Conservation (phyloP, 2,797 vertebrate genomes). For the Gymnoscopelus microlampas region DNA sequence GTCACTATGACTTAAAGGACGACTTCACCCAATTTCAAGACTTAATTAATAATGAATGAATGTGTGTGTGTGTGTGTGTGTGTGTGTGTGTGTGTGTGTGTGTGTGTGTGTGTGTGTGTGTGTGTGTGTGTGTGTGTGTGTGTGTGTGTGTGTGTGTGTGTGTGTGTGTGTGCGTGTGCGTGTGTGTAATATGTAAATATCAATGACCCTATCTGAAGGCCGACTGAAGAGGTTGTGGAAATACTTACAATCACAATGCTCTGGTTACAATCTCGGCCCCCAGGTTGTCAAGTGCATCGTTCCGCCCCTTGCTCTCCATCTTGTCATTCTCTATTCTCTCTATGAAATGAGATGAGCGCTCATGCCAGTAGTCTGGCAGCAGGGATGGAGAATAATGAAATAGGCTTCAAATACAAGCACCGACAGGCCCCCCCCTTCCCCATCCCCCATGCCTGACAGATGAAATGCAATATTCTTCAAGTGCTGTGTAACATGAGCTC, state of each 20-base stretch:
- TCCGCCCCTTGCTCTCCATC: slow-evolving; percentile 61
- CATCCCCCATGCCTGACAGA: slow-evolving; percentile 44
- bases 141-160: background rate
- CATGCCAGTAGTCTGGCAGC: slow-evolving; percentile 65
- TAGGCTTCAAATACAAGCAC: slow-evolving; percentile 53
- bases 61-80: slow-evolving; percentile 1
- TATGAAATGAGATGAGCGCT: slow-evolving; percentile 69
- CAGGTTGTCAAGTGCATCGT: slow-evolving; percentile 60
- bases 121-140: too few species aligned
- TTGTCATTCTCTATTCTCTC: slow-evolving; percentile 74
- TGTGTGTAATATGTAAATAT: slow-evolving; percentile 7
- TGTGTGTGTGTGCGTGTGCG: slow-evolving; percentile 19
- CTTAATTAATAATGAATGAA: too few species aligned
- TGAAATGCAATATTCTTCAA: slow-evolving; percentile 81
- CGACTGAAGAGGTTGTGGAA: slow-evolving; percentile 60
- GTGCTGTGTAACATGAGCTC: slow-evolving; percentile 78
- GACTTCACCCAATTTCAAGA: too few species aligned
- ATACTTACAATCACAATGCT: slow-evolving; percentile 70
- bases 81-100: slow-evolving; percentile 2
- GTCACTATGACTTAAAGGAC: too few species aligned
- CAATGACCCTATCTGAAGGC: slow-evolving; percentile 17
- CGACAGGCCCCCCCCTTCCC: slow-evolving; percentile 51
- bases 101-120: background rate
- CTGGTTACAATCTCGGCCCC: slow-evolving; percentile 75
- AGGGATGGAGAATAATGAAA: slow-evolving; percentile 68